Evolutionary conservation across 2,888 invertebrate species (phyloP).

Genomic region (Barypeithes pellucidus): DNA sequence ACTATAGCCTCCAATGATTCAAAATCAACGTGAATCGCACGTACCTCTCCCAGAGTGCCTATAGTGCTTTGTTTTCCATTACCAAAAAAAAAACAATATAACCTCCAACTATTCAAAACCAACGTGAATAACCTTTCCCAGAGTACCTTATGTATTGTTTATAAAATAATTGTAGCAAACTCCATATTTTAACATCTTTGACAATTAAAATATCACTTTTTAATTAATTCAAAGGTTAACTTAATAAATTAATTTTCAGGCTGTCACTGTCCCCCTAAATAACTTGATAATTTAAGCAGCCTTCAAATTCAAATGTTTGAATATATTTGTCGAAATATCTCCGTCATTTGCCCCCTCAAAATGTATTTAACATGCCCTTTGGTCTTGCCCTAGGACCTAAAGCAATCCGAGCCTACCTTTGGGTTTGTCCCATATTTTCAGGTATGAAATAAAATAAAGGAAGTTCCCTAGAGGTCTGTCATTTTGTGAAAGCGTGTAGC

Average conservation of each 20-base stretch:
- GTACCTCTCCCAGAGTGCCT: too few relatives aligned
- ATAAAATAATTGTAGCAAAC: too few relatives aligned
- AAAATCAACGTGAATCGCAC: too few relatives aligned
- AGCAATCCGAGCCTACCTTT: constrained; percentile 21
- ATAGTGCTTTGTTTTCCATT: too few relatives aligned
- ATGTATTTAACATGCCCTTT: constrained; percentile 35
- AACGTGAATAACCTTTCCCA: too few relatives aligned
- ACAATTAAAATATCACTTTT: background rate
- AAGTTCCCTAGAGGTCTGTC: background rate
- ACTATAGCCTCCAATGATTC: too few relatives aligned
- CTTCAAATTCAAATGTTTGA: constrained; percentile 13
- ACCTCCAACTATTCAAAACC: too few relatives aligned
- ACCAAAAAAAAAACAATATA: too few relatives aligned
- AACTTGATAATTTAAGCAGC: constrained; percentile 13
- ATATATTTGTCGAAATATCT: constrained; percentile 32
- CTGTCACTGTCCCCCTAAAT: background rate
- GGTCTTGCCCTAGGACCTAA: constrained; percentile 6
- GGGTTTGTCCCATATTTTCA: constrained; percentile 14
- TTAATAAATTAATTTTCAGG: background rate
- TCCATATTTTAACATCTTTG: background rate
- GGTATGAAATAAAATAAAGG: constrained; percentile 18
- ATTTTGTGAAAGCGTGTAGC: background rate
- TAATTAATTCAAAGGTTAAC: constrained; percentile 5
- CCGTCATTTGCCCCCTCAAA: constrained; percentile 19
- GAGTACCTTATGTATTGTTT: too few relatives aligned